phyloP scores from a whole-genome alignment of 2,888 invertebrate genomes.

The Malthinus flaveolus region DNA sequence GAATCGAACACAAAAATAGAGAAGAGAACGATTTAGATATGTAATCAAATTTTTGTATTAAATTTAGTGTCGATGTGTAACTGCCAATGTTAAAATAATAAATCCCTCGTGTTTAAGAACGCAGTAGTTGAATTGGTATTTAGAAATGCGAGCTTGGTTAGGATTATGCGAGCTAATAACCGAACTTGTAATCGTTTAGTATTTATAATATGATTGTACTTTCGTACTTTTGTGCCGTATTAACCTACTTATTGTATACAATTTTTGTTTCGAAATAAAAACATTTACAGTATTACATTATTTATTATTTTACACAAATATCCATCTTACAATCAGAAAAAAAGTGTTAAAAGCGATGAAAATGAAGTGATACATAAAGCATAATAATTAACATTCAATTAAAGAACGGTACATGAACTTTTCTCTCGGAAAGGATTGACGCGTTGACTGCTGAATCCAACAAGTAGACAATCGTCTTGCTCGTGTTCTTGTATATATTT shows the following conservation, averaged over 20 bases:
- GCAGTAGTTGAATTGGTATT: background rate
- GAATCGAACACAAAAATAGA: too few relatives aligned
- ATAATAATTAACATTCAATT: slow-evolving; percentile 51
- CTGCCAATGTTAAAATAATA: slow-evolving; percentile 2
- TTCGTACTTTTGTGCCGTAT: slow-evolving; percentile 22
- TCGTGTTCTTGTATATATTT: slow-evolving; percentile 90
- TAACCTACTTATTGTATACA: slow-evolving; percentile 23
- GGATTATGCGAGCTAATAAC: too few relatives aligned
- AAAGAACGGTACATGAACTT: slow-evolving; percentile 83
- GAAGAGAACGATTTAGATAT: background rate
- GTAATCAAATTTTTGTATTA: background rate
- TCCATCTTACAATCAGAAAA: background rate
- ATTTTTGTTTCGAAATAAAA: slow-evolving; percentile 22
- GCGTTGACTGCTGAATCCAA: slow-evolving; percentile 92
- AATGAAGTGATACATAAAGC: slow-evolving; percentile 6
- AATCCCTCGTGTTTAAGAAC: background rate
- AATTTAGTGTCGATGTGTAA: background rate
- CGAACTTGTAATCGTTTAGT: background rate
- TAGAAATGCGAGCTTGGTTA: background rate
- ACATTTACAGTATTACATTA: slow-evolving; percentile 1
- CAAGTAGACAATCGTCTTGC: slow-evolving; percentile 89
- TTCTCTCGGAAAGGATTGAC: slow-evolving; percentile 96
- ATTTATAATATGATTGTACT: background rate
- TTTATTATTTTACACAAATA: slow-evolving; percentile 6
- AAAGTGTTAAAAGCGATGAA: background rate